Evolutionary conservation across 2,888 invertebrate species (phyloP).

Genomic region (Eristalinus aeneus): DNA sequence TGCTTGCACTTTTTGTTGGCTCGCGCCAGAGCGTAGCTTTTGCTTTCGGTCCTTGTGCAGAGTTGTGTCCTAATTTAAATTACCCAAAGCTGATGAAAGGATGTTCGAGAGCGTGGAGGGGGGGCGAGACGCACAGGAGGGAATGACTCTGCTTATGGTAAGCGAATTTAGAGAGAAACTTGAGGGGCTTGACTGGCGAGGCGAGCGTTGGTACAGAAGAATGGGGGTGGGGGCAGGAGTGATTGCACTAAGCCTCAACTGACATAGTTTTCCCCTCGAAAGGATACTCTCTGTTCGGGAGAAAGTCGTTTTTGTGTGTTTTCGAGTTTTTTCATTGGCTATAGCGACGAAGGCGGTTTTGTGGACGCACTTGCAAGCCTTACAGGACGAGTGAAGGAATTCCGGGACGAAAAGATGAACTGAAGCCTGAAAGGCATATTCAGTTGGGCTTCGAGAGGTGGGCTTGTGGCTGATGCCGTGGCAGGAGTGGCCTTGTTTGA

Average conservation of each 20-base stretch:
- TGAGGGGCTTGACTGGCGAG: constrained; percentile 6
- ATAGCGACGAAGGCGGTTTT: neutral
- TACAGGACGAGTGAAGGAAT: neutral
- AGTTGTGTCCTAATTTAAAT: constrained; percentile 67
- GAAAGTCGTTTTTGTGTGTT: neutral
- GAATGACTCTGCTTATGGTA: constrained; percentile 37
- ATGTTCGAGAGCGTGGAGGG: constrained; percentile 24
- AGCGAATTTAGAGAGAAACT: constrained; percentile 27
- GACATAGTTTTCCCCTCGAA: neutral
- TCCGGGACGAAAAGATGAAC: neutral
- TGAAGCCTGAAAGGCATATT: neutral
- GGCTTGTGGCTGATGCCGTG: no score
- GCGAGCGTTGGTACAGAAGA: constrained; percentile 46
- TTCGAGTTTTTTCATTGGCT: neutral
- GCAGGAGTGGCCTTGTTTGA: neutral
- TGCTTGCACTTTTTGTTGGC: constrained; percentile 58
- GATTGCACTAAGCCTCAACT: neutral
- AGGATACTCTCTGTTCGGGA: neutral
- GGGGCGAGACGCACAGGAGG: neutral
- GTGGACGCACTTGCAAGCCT: neutral
- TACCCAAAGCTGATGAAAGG: constrained; percentile 66
- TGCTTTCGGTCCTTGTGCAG: constrained; percentile 56
- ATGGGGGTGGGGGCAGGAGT: no score
- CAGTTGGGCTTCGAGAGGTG: neutral
- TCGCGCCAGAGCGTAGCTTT: constrained; percentile 8